Base-by-base conservation (phyloP, 2,888 invertebrate genomes). In the Hirtodrosophila alboralis region DNA sequence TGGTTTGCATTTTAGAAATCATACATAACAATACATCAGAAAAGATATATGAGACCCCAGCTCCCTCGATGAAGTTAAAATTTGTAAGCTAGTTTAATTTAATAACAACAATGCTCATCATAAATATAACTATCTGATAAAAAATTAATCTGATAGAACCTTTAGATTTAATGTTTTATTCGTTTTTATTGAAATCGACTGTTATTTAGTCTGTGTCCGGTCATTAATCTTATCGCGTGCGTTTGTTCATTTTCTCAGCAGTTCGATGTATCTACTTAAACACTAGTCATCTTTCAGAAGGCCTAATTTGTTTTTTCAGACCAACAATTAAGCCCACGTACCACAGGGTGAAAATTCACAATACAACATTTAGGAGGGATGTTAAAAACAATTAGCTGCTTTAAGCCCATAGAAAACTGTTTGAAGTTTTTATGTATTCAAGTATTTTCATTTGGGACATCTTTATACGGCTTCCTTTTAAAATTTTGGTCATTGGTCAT, bases 171-270 rank as follows among this genome's bases (percentile, higher is more conserved):
- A 63, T 47, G 54, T 43, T 26, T 12, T 30, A 21, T 36, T 26
- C 37, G 43, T 44, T 58, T 44, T 68, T 72, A 41, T 40, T 23
- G 30, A 66, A 68, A 72, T 73, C 43, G 74, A 44, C 47, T 67
- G 74, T 69, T 68, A 67, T 67, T 56, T 23, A 41, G 60, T 4
- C 43, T 34, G 9, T 21, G 37, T 43, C 51, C 23, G 59, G 38
- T 54, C 73, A 69, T 69, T 69, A 69, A 69, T 69, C 67, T 37
- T 6, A 47, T 72, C 34, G 68, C 68, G 68, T 73, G 68, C 43
- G 30, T 26, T 34, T 59, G 59, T 44, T 66, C 68, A 66, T 73
- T 73, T 59, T 36, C 47, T 34, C 73, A 47, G 45, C 47, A 34
- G 47, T 44, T 43, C 30, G 7, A 9, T 18, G 21, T 54, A 13